A percentile compares a stretch with the other conserved stretches of the same genome.
phyloP scores from a whole-genome alignment of 2,888 invertebrate genomes.

The Drosophila anomelani region DNA sequence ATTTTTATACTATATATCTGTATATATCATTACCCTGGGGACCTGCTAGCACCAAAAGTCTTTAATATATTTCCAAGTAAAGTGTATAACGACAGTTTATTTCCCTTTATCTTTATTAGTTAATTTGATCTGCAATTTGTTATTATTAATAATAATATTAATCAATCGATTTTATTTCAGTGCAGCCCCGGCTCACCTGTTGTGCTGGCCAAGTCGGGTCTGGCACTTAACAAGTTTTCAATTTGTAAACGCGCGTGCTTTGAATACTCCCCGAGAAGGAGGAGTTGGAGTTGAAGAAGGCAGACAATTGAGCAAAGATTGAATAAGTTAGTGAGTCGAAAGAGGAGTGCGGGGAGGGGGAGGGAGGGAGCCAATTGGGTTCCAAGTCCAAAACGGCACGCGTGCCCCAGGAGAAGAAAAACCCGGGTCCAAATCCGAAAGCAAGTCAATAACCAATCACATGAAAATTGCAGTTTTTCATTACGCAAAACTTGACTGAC shows the following conservation, averaged over 20 bases:
- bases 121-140: too few species aligned
- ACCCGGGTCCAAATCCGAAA: not conserved
- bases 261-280: constrained; percentile 64
- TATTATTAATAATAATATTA: too few species aligned
- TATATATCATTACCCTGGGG: too few species aligned
- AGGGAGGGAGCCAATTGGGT: constrained; percentile 24
- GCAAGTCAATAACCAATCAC: constrained; percentile 29
- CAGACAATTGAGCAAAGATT: constrained; percentile 55
- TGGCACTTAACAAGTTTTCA: constrained; percentile 78
- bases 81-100: not conserved
- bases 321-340: constrained; percentile 19
- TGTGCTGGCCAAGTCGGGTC: constrained; percentile 48
- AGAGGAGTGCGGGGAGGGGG: not conserved
- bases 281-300: constrained; percentile 26
- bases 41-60: not conserved
- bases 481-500: constrained; percentile 28
- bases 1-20: too few species aligned
- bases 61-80: not conserved
- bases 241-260: constrained; percentile 80
- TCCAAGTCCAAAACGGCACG: constrained; percentile 39
- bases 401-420: constrained; percentile 31
- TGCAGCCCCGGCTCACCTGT: constrained; percentile 58
- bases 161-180: not conserved
- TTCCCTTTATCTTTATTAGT: too few species aligned
- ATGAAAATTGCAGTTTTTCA: constrained; percentile 18